phyloP scores from a whole-genome alignment of 2,797 vertebrate genomes.

The Silurus aristotelis region DNA sequence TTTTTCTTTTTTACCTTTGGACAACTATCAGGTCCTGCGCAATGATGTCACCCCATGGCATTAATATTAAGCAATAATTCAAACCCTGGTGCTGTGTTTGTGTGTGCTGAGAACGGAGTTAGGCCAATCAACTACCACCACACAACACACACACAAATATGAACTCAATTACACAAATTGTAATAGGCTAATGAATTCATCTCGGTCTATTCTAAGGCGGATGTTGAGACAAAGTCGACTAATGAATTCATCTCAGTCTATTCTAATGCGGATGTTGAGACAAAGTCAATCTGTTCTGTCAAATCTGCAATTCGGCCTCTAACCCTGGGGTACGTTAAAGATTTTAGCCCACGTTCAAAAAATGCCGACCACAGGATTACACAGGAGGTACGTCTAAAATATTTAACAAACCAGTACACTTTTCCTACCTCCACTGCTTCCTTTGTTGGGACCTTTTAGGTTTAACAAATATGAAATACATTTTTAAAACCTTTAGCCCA shows the following conservation, averaged over 20 bases:
- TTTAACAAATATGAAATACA: too few species aligned
- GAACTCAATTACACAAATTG: constrained; percentile 68
- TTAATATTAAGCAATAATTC: constrained; percentile 77
- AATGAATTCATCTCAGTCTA: constrained; percentile 71
- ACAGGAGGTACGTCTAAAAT: too few species aligned
- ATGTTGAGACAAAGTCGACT: constrained; percentile 38
- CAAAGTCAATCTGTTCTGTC: background rate
- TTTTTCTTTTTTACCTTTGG: constrained; percentile 18
- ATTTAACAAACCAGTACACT: too few species aligned
- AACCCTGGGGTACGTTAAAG: too few species aligned
- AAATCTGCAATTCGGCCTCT: too few species aligned
- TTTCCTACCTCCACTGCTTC: too few species aligned
- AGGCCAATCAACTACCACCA: constrained; percentile 15
- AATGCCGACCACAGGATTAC: too few species aligned
- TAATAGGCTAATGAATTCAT: constrained; percentile 71
- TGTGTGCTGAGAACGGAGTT: constrained; percentile 44
- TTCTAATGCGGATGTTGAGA: constrained; percentile 52
- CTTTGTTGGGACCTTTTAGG: too few species aligned
- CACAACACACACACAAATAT: constrained; percentile 23
- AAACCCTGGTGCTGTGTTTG: constrained; percentile 50
- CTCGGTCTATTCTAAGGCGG: constrained; percentile 57
- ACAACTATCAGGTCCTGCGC: constrained; percentile 15
- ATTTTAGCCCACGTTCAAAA: too few species aligned
- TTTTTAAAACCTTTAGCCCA: too few species aligned
- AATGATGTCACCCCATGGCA: constrained; percentile 56